Conservation (phyloP, 2,888 invertebrate genomes). For the Melipona beecheii region DNA sequence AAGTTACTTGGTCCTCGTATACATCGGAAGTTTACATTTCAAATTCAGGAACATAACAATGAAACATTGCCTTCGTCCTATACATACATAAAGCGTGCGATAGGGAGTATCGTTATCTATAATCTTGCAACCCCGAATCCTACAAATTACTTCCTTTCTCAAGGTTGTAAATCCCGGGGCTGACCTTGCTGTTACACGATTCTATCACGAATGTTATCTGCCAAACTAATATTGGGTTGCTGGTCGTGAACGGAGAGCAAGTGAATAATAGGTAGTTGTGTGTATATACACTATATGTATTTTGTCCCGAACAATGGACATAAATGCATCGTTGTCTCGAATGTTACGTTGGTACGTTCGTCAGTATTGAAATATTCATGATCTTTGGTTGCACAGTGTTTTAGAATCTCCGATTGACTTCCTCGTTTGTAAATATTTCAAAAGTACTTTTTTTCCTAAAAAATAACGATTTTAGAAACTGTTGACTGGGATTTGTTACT, state of each 20-base stretch:
- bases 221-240: not conserved
- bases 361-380: not conserved
- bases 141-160: not conserved
- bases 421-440: no score
- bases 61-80: not conserved
- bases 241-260: not conserved
- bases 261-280: not conserved
- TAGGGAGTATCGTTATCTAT: not conserved
- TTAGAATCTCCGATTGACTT: no score
- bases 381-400: not conserved
- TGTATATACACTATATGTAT: not conserved
- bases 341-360: not conserved
- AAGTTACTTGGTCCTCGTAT: no score
- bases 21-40: no score
- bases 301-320: not conserved
- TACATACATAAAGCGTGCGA: no score
- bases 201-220: not conserved
- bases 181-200: not conserved
- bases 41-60: no score
- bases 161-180: not conserved
- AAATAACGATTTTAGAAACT: no score
- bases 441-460: no score
- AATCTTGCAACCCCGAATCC: not conserved
- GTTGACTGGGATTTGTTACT: no score
- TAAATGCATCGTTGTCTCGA: not conserved